A percentile compares a stretch with the other conserved stretches of the same genome.
Conservation (phyloP, 2,797 vertebrate genomes). For the Adrianichthys oophorus region DNA sequence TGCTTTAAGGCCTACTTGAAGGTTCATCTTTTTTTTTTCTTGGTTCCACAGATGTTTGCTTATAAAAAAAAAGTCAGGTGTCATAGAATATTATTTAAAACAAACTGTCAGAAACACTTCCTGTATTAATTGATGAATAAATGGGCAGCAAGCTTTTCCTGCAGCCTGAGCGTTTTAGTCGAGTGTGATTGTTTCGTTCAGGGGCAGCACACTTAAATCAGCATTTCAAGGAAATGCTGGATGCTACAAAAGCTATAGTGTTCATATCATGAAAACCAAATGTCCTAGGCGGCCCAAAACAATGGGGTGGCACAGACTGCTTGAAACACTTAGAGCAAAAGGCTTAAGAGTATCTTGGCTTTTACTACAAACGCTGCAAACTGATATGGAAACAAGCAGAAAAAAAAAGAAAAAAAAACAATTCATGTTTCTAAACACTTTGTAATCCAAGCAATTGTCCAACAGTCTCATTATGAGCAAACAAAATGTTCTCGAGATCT, state of each 20-base stretch:
- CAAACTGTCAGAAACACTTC: conserved; percentile 5
- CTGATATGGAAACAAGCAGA: conserved; percentile 7
- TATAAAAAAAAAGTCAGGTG: background rate
- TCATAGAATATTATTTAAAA: conserved; percentile 12
- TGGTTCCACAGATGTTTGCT: conserved; percentile 10
- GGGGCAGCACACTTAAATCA: conserved; percentile 50
- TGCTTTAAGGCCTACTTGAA: too few relatives aligned
- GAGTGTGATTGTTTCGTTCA: conserved; percentile 33
- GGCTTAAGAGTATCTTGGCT: conserved; percentile 15
- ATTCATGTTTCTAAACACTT: conserved; percentile 1
- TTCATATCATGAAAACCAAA: conserved; percentile 36
- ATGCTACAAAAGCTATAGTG: conserved; percentile 30
- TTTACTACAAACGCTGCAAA: conserved; percentile 1
- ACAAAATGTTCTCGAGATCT: too few relatives aligned
- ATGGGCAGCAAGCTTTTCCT: conserved; percentile 6
- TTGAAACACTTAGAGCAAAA: conserved; percentile 13
- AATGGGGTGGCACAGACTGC: conserved; percentile 21
- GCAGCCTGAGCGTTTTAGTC: conserved; percentile 48
- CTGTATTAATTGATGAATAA: conserved; percentile 27
- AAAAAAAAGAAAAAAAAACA: background rate
- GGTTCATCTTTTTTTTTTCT: conserved; percentile 1
- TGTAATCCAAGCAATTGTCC: background rate
- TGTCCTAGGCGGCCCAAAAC: conserved; percentile 20
- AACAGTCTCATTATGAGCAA: background rate
- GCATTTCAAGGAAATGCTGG: conserved; percentile 32